phyloP scores from a whole-genome alignment of 2,888 invertebrate genomes.

The Parascotia fuliginaria region DNA sequence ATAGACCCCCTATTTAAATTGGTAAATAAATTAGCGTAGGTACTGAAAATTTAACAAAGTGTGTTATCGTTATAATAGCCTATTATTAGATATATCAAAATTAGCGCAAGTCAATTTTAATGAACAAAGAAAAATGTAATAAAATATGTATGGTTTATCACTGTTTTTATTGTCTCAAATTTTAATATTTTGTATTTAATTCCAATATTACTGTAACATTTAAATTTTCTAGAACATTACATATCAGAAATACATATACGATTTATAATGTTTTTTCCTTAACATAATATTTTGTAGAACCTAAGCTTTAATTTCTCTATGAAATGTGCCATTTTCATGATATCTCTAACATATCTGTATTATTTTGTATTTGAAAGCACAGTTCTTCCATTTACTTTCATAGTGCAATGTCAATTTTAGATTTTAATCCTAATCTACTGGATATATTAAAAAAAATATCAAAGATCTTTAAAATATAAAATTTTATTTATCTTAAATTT shows the following conservation, averaged over 20 bases:
- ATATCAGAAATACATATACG: conserved; percentile 29
- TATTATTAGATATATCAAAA: too few relatives aligned
- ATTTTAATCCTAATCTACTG: conserved; percentile 27
- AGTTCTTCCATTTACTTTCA: conserved; percentile 51
- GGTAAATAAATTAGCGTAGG: background rate
- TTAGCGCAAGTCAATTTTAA: conserved; percentile 38
- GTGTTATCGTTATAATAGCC: conserved; percentile 11
- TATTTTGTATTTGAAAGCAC: conserved; percentile 40
- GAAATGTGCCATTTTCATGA: conserved; percentile 61
- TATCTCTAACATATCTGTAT: conserved; percentile 59
- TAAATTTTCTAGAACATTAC: conserved; percentile 30
- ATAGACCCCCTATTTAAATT: conserved; percentile 2
- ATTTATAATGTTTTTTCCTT: conserved; percentile 13
- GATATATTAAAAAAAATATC: conserved; percentile 10
- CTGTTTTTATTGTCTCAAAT: too few relatives aligned
- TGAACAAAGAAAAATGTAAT: background rate
- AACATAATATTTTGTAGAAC: conserved; percentile 21
- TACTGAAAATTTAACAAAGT: conserved; percentile 4
- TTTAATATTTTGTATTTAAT: background rate
- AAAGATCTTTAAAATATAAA: background rate
- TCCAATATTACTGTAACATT: background rate
- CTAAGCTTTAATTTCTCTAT: conserved; percentile 57
- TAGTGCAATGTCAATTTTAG: conserved; percentile 40
- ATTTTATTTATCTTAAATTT: background rate
- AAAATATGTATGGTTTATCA: too few relatives aligned